A percentile compares a stretch with the other conserved stretches of the same genome.
Conservation (phyloP, 2,888 invertebrate species). For the Pyrocoelia pectoralis region DNA sequence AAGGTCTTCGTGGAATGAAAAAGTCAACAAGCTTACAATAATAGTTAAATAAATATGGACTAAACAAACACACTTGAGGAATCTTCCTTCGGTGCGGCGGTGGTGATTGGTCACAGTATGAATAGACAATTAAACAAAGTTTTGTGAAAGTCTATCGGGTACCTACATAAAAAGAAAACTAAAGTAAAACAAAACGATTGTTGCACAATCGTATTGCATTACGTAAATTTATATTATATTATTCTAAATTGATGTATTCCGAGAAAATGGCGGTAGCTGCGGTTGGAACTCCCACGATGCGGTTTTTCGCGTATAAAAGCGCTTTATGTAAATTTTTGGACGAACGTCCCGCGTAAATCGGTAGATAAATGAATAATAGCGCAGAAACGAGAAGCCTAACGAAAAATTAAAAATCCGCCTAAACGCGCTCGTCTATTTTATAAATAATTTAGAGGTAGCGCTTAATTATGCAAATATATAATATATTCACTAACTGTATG, state of each 20-base stretch:
- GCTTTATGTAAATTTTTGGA: neutral
- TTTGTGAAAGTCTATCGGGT: neutral
- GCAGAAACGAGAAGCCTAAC: no score
- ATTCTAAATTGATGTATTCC: neutral
- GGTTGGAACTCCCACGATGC: slow-evolving; percentile 10
- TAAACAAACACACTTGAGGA: slow-evolving; percentile 27
- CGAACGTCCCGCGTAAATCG: no score
- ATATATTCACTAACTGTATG: slow-evolving; percentile 41
- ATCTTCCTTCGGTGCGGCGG: neutral
- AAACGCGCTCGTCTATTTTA: slow-evolving; percentile 17
- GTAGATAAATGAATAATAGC: neutral
- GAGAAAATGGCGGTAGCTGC: slow-evolving; percentile 9
- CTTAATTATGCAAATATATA: slow-evolving; percentile 53
- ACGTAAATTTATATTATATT: neutral
- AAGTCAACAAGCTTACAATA: slow-evolving; percentile 36
- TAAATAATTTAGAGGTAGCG: slow-evolving; percentile 41
- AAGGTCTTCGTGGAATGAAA: slow-evolving; percentile 34
- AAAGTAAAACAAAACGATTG: slow-evolving; percentile 9
- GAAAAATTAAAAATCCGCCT: slow-evolving; percentile 15
- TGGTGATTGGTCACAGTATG: neutral
- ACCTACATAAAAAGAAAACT: neutral
- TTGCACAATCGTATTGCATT: neutral
- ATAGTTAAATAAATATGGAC: slow-evolving; percentile 35
- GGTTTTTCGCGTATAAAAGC: neutral
- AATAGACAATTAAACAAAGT: neutral